Evolutionary conservation across 1,140 invertebrate species (phyloP), one percentile per base, ranked within the genome.

Genomic region (Coptotermes formosanus): DNA sequence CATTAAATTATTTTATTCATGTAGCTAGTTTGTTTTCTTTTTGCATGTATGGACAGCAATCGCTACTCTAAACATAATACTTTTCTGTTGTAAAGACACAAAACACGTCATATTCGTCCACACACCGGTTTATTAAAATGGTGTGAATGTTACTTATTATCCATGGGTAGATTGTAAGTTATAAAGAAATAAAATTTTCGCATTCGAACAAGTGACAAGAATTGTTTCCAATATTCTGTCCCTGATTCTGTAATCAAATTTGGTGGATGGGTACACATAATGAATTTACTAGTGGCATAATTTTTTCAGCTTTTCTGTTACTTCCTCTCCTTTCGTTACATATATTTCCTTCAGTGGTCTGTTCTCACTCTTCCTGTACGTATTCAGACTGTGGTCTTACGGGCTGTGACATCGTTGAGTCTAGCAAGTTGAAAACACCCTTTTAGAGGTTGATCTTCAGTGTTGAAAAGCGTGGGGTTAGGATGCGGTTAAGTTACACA

Each of bases 21-120:
- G 64, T 30, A 75, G 55, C 21, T 59, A 19, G 14, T 23, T 55
- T 59, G 14, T 30, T 30, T 75, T 30, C 19, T 30, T 75, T 30
- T 75, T n/a, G 64, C n/a, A 75, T 75, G 2, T 30, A 75, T 75
- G 64, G 64, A 75, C 64, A 30, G 25, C 64, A 75, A 75, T 75
- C 64, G n/a, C 64, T 75, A n/a, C 25, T 75, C n/a, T 30, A 38
- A 38, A 38, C 38, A 4, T 21, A 21, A 75, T 75, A 25, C 30
- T 75, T 75, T 75, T 75, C 64, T 75, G 64, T n/a, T 75, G 25
- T n/a, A 75, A 75, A 30, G 64, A 30, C n/a, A 75, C 64, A 75
- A 75, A 75, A 30, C 25, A 75, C 64, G 25, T 75, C 30, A 6
- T n/a, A 16, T 25, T 8, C n/a, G n/a, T 75, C 64, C 64, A 75